Conservation (phyloP, 2,797 vertebrate species). For the Notolabrus celidotus region DNA sequence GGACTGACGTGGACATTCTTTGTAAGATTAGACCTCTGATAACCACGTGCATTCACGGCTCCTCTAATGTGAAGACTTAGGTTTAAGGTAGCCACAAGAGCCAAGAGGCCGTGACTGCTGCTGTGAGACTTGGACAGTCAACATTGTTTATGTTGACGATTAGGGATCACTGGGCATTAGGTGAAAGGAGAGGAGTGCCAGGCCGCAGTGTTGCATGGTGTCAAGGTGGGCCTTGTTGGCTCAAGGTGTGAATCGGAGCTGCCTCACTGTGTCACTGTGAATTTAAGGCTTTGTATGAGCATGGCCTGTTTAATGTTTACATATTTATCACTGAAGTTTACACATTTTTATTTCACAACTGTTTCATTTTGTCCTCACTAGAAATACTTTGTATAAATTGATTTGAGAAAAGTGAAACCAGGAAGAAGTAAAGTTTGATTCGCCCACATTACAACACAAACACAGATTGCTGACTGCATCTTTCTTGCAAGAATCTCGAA, state of each 20-base stretch:
- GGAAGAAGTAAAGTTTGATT: not conserved
- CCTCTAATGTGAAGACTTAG: slow-evolving; percentile 37
- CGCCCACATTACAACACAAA: not conserved
- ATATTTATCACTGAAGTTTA: too few species aligned
- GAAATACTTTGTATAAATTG: not conserved
- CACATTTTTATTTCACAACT: not conserved
- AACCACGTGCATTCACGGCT: slow-evolving; percentile 23
- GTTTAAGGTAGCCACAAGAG: slow-evolving; percentile 52
- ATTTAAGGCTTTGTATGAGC: not conserved
- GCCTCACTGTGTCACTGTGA: not conserved
- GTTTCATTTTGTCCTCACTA: not conserved
- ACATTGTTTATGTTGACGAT: slow-evolving; percentile 51
- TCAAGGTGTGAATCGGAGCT: not conserved
- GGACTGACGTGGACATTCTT: slow-evolving; percentile 50
- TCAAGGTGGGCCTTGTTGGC: slow-evolving; percentile 43
- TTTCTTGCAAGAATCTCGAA: not conserved
- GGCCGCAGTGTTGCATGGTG: slow-evolving; percentile 8
- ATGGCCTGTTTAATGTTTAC: not conserved
- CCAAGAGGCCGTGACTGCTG: slow-evolving; percentile 30
- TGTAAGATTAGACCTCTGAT: slow-evolving; percentile 61
- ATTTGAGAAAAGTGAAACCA: not conserved
- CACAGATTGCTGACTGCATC: not conserved
- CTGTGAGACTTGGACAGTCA: slow-evolving; percentile 46
- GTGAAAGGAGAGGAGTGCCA: slow-evolving; percentile 51
- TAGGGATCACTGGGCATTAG: slow-evolving; percentile 39